Base-by-base conservation (phyloP, 2,888 invertebrate genomes). In the Automeris io region DNA sequence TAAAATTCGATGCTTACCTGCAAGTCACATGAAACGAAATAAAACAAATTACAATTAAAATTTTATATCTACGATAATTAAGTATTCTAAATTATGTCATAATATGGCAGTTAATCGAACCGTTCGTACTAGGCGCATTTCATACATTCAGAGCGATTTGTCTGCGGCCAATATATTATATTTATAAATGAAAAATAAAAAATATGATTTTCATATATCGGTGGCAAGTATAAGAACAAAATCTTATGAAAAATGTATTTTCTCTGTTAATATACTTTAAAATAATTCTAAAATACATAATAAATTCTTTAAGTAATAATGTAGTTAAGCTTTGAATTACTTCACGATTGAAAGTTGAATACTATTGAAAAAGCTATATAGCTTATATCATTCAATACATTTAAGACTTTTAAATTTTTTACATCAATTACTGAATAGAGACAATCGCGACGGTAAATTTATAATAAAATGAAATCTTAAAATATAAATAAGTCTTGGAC, bases 41-140 rank as follows among this genome's bases (percentile, higher is more conserved):
- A 64, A 66, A 74, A 75, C 70, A 61, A 79, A 74, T 67, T 78
- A 77, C 56, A 64, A 63, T 69, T 73, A 76, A 74, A 63, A 68
- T 62, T 70, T 78, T 83, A 80, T 52, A 62, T 45, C 81, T 83
- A 83, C 76, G 62, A 65, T 69, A 64, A 67, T 69, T 70, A 78
- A 70, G 71, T 79, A 76, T 60, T 68, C 75, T 80, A 83, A 79
- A 80, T 70, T 86, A 86, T 79, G 83, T 83, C 74, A 78, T 86
- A 86, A 86, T 86, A 86, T 86, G 85, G 85, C 85, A 86, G 85
- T 86, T 83, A 77, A 71, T 75, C 81, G 80, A 83, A 82, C 79
- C 83, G 77, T 79, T 76, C 73, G 79, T 78, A 71, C 74, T 69
- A 72, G 77, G 80, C 77, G 70, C 75, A 63, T 67, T 66, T 61